phyloP scores from a whole-genome alignment of 2,797 vertebrate species.

The Euphonia xanthogaster region DNA sequence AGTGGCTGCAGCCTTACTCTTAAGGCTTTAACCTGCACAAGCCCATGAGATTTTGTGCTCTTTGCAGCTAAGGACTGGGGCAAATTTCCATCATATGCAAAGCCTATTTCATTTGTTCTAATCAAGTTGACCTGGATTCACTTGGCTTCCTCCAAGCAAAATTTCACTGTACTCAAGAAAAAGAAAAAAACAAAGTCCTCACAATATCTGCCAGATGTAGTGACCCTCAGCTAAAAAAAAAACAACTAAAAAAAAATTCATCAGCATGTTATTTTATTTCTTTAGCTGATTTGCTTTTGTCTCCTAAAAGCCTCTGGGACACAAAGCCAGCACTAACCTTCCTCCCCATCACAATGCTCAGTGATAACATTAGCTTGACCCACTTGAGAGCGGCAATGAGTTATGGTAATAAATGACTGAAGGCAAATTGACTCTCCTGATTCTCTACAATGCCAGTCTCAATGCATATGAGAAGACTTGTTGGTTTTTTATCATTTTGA shows the following conservation, averaged over 20 bases:
- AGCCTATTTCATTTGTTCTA: slow-evolving; percentile 32
- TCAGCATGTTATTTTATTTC: slow-evolving; percentile 35
- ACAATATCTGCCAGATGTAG: slow-evolving; percentile 4
- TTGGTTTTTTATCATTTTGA: background rate
- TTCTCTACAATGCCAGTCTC: background rate
- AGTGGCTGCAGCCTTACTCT: background rate
- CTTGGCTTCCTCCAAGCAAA: slow-evolving; percentile 45
- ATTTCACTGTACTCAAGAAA: slow-evolving; percentile 14
- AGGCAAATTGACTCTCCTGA: background rate
- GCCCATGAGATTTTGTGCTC: background rate
- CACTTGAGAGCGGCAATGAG: background rate
- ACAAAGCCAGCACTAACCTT: slow-evolving; percentile 6
- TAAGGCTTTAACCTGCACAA: background rate
- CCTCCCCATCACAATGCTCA: background rate
- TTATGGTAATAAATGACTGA: slow-evolving; percentile 21
- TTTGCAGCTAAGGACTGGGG: background rate
- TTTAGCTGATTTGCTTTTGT: slow-evolving; percentile 34
- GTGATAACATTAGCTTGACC: slow-evolving; percentile 22
- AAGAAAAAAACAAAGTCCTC: background rate
- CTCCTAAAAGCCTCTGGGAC: slow-evolving; percentile 36
- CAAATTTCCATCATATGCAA: background rate
- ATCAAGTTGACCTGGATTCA: slow-evolving; percentile 56
- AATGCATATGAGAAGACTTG: background rate
- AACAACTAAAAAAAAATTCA: background rate
- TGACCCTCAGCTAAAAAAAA: slow-evolving; percentile 20